Percentiles rank a stretch among this genome's conserved stretches.
These are phyloP conservation scores for Pristis pectinata DNA, from an alignment of 2,797 vertebrate species.

Conservation along the genomic window DNA sequence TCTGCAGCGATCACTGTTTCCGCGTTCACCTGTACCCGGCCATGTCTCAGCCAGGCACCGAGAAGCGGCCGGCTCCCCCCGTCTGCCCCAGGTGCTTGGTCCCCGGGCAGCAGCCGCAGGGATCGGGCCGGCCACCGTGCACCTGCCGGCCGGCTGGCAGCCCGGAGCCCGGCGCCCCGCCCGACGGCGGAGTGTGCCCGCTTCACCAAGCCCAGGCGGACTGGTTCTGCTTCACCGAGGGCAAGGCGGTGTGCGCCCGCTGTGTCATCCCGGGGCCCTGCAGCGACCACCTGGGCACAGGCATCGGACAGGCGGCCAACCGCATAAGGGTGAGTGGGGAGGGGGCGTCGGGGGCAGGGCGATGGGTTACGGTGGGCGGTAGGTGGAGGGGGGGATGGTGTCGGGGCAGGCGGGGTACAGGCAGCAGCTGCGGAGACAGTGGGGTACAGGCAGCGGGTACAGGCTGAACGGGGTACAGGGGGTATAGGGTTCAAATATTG, in stretches of 20 bases:
- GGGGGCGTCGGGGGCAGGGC: background rate
- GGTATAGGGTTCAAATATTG: background rate
- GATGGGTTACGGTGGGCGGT: background rate
- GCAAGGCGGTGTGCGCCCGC: slow-evolving; percentile 60
- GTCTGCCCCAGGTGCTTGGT: background rate
- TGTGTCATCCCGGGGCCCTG: background rate
- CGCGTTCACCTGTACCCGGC: slow-evolving; percentile 19
- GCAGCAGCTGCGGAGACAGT: background rate
- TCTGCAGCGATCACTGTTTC: background rate
- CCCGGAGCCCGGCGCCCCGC: slow-evolving; percentile 49
- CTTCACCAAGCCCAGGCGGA: slow-evolving; percentile 56
- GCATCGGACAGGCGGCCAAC: background rate
- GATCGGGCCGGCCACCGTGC: background rate
- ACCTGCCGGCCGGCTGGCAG: slow-evolving; percentile 43
- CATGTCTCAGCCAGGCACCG: background rate
- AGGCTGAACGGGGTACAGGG: background rate
- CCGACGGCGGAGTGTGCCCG: background rate
- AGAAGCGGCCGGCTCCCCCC: background rate
- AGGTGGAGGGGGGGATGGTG: too few species aligned
- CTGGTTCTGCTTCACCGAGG: slow-evolving; percentile 70
- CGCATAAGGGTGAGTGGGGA: slow-evolving; percentile 12
- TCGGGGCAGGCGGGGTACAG: background rate
- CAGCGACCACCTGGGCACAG: background rate
- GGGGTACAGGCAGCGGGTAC: background rate
- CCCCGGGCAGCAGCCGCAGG: background rate